Evolutionary conservation across 2,888 invertebrate species (phyloP).

Genomic region (Hypomecis atomaria): DNA sequence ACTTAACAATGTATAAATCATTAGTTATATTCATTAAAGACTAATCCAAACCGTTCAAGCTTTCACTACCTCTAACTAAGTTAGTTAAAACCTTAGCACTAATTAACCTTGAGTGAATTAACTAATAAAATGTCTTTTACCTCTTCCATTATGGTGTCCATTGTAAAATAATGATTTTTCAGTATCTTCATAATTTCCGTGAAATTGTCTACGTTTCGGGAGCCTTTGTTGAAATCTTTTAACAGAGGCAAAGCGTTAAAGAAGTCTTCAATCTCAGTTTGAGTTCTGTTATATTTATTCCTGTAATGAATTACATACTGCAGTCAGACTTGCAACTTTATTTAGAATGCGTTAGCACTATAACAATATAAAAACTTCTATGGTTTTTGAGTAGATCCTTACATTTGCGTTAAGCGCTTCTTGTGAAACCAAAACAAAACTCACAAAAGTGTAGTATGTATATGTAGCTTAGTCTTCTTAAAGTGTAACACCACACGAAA

Average conservation of each 20-base stretch:
- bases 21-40: neutral
- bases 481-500: no score
- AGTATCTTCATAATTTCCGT: conserved; percentile 60
- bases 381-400: no score
- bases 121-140: conserved; percentile 47
- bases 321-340: no score
- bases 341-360: no score
- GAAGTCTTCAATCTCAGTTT: conserved; percentile 57
- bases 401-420: no score
- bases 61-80: neutral
- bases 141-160: conserved; percentile 76
- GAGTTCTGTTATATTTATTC: conserved; percentile 48
- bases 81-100: neutral
- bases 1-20: neutral
- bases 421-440: no score
- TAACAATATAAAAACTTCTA: no score
- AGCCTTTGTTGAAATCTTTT: conserved; percentile 47
- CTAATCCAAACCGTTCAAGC: neutral
- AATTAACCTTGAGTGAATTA: conserved; percentile 11
- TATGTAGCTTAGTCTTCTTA: no score
- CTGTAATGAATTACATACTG: conserved; percentile 43
- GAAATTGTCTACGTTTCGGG: conserved; percentile 46
- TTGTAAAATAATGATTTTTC: conserved; percentile 65
- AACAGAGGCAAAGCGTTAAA: conserved; percentile 57
- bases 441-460: no score